Base-by-base conservation (phyloP, 2,888 invertebrate genomes). In the Argynnis bischoffii region DNA sequence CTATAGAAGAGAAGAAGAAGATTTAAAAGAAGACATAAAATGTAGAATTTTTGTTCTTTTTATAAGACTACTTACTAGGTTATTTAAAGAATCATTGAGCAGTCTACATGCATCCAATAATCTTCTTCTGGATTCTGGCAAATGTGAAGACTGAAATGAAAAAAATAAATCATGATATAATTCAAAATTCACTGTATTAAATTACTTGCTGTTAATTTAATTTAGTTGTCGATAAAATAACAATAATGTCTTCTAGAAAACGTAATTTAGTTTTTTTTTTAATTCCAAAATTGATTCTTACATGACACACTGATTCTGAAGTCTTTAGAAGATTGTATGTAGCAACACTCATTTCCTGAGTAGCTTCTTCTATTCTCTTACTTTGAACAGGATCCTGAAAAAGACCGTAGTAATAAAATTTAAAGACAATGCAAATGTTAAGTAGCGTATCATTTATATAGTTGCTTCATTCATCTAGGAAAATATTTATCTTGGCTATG, bases 31-130 rank as follows among this genome's bases (percentile, higher is more conserved):
- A 16, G 15, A 4, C 2, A 15, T 8, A 51, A 15, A 3, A 51
- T n/a, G 41, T 18, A 41, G 18, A 1, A 53, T 51, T 53, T 14
- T 6, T 1, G 3, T 15, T 41, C 35, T 47, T 57, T 5, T 11
- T 31, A 6, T n/a, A 21, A 31, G 26, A 48, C 8, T 8, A 74
- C 84, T 80, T 71, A 91, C 90, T 79, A 90, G 67, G 77, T 82
- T 85, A 55, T 85, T 85, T 21, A 90, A 81, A 0, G 84, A 74
- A 1, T 85, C 84, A 55, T 84, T 86, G 31, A 91, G 75, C 3
- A 72, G 68, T 0, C 79, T 79, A 53, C 85, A 82, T 0, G 89
- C 86, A 0, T 87, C 85, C 14, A 80, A 50, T 0, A 90, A 75
- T 55, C 79, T 77, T 14, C 85, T 75, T 31, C 80, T 78, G 0